These are phyloP conservation scores for Chelonoidis abingdonii DNA, from an alignment of 2,113 vertebrate species.

Conservation along the genomic window DNA sequence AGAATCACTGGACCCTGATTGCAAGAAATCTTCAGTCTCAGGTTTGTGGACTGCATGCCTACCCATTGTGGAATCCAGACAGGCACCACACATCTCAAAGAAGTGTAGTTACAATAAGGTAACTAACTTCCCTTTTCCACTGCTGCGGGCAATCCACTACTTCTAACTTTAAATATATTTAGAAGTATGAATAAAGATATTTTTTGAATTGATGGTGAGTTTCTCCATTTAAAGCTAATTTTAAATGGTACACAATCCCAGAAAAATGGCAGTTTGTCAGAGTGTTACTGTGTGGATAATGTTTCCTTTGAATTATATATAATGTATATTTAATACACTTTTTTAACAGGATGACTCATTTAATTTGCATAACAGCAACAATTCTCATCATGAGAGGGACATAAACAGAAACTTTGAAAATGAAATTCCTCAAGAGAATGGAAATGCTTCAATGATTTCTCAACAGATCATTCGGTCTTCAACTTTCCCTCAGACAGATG, in stretches of 20 bases:
- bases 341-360: constrained; percentile 72
- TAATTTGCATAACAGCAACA: constrained; percentile 78
- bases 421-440: constrained; percentile 74
- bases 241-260: not conserved
- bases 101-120: not conserved
- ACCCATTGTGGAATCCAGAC: not conserved
- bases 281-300: not conserved
- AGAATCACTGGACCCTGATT: not conserved
- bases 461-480: constrained; percentile 78
- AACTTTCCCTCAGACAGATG: constrained; percentile 77
- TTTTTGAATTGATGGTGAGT: fast-evolving
- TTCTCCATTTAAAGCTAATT: not conserved
- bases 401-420: constrained; percentile 82
- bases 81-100: not conserved
- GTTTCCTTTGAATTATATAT: not conserved
- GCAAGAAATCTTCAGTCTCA: not conserved
- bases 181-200: not conserved
- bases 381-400: constrained; percentile 74
- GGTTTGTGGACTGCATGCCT: not conserved
- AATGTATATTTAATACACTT: not conserved
- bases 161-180: not conserved
- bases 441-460: constrained; percentile 72
- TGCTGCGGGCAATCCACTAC: not conserved
- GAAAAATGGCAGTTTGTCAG: not conserved
- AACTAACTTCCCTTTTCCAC: not conserved